Evolutionary conservation across 2,113 vertebrate genomes (phyloP).

Genomic region (Tetraodon nigroviridis): DNA sequence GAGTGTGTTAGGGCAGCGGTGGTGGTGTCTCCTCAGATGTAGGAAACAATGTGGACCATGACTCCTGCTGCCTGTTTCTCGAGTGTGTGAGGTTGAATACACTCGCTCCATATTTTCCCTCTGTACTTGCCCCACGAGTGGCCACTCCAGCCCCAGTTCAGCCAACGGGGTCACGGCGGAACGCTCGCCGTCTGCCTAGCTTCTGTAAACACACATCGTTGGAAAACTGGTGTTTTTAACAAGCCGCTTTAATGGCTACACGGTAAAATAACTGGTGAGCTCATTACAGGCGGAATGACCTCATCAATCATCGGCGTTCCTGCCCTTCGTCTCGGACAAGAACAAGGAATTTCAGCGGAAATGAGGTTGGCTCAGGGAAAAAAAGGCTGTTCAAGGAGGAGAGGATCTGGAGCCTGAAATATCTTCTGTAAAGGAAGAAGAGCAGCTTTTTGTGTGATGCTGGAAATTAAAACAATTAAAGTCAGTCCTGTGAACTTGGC

Average conservation of each 20-base stretch:
- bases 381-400: too few relatives aligned
- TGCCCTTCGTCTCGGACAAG: conserved; percentile 16
- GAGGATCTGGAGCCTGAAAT: too few relatives aligned
- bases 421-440: too few relatives aligned
- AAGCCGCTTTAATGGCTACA: conserved; percentile 40
- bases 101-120: conserved; percentile 57
- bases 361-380: conserved; percentile 15
- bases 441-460: too few relatives aligned
- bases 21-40: conserved; percentile 35
- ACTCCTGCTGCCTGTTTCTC: conserved; percentile 53
- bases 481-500: too few relatives aligned
- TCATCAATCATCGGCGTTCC: conserved; percentile 48
- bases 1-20: conserved; percentile 8
- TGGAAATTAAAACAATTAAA: too few relatives aligned
- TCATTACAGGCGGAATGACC: conserved; percentile 46
- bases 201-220: conserved; percentile 11
- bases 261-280: conserved; percentile 37
- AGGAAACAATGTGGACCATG: conserved; percentile 4
- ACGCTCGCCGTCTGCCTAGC: neutral
- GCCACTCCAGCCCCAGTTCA: conserved; percentile 39
- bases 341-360: conserved; percentile 5
- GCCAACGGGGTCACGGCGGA: conserved; percentile 33
- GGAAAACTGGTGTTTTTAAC: conserved; percentile 46
- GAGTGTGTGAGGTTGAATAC: conserved; percentile 69
- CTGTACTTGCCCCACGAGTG: conserved; percentile 35